Evolutionary conservation across 2,113 vertebrate genomes (phyloP).

Genomic region (Neolamprologus sp.): DNA sequence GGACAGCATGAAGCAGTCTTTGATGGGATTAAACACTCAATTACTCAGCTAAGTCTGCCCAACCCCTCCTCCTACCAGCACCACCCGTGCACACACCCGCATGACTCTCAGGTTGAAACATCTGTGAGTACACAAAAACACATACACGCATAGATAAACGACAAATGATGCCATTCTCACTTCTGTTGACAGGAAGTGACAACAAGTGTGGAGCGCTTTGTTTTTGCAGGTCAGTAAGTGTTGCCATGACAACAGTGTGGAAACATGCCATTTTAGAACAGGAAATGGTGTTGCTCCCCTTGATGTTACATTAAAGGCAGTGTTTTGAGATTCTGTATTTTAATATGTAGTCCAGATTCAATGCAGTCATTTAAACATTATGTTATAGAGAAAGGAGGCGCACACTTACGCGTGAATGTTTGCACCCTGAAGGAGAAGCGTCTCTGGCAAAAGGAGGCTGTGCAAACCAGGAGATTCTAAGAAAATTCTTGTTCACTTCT

Average conservation of each 20-base stretch:
- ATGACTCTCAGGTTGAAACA: background rate
- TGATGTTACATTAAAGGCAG: background rate
- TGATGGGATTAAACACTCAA: constrained; percentile 74
- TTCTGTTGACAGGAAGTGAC: background rate
- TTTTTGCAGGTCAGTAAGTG: background rate
- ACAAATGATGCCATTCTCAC: background rate
- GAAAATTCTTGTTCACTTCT: background rate
- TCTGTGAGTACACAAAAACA: background rate
- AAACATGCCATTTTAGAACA: background rate
- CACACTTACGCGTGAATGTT: fast-evolving
- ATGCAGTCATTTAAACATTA: background rate
- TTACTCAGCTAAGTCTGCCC: constrained; percentile 57
- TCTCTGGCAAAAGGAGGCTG: background rate
- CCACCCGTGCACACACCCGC: background rate
- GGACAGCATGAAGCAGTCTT: constrained; percentile 57
- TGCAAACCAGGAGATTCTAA: background rate
- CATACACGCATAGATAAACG: background rate
- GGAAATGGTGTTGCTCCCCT: background rate
- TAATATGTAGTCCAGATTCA: background rate
- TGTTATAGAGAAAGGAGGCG: background rate
- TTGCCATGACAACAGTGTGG: background rate
- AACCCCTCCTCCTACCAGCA: background rate
- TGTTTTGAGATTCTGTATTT: background rate
- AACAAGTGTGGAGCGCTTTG: background rate
- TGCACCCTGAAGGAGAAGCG: background rate